Percentiles rank a stretch among this genome's conserved stretches.
Evolutionary conservation across 2,888 invertebrate genomes (phyloP).

Genomic region (Julus scandinavius): DNA sequence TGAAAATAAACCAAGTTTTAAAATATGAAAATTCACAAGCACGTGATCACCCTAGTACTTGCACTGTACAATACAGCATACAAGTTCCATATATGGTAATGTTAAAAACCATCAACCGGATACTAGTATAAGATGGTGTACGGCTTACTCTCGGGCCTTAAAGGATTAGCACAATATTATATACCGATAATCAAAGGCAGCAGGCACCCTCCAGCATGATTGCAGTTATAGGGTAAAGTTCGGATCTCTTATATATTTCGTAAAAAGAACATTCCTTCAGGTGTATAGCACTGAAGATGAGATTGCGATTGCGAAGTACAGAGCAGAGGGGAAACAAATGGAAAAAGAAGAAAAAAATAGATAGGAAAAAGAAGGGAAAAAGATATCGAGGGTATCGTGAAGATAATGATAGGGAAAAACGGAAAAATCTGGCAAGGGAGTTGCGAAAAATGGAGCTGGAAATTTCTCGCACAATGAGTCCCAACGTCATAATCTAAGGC

Average conservation of each 20-base stretch:
- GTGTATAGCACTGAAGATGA: not conserved
- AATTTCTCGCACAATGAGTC: slow-evolving; percentile 33
- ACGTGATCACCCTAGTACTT: too few species aligned
- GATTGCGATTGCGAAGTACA: not conserved
- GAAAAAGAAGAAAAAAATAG: too few species aligned
- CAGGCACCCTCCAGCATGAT: too few species aligned
- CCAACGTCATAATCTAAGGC: slow-evolving; percentile 20
- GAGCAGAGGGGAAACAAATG: slow-evolving; percentile 20
- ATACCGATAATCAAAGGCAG: too few species aligned
- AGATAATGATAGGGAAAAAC: slow-evolving; percentile 33
- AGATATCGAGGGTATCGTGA: not conserved
- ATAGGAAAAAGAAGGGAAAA: not conserved
- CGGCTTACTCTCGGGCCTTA: too few species aligned
- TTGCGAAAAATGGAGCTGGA: slow-evolving; percentile 15
- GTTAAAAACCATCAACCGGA: too few species aligned
- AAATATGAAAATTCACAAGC: too few species aligned
- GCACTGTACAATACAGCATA: not conserved
- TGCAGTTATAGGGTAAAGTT: not conserved
- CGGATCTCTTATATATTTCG: not conserved
- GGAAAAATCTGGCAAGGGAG: not conserved
- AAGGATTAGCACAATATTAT: too few species aligned
- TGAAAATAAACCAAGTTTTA: too few species aligned
- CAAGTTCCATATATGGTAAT: not conserved
- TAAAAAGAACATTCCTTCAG: not conserved
- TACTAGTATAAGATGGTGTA: too few species aligned